Conservation (phyloP, 2,888 invertebrate species). For the Neelides folsomi region DNA sequence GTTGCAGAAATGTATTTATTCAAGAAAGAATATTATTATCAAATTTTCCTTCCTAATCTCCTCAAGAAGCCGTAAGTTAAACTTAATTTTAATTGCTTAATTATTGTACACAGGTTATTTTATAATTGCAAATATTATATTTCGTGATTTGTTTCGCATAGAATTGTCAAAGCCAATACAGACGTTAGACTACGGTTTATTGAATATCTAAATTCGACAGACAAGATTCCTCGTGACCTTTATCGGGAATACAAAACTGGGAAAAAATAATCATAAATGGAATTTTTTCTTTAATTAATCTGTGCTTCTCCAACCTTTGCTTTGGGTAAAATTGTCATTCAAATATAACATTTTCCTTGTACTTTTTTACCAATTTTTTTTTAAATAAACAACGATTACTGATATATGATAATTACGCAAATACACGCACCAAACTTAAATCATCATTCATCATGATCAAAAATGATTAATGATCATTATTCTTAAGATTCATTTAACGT, state of each 20-base stretch:
- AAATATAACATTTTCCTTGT: too few relatives aligned
- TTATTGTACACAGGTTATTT: background rate
- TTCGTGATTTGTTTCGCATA: background rate
- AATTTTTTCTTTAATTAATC: too few relatives aligned
- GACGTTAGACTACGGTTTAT: constrained; percentile 26
- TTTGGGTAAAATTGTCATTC: too few relatives aligned
- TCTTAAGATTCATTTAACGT: too few relatives aligned
- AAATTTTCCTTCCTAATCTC: constrained; percentile 24
- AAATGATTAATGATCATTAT: too few relatives aligned
- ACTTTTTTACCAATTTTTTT: too few relatives aligned
- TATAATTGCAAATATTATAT: background rate
- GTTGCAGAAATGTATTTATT: constrained; percentile 25
- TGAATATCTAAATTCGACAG: constrained; percentile 20
- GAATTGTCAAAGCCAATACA: constrained; percentile 10
- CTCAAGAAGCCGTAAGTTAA: constrained; percentile 27
- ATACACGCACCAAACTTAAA: too few relatives aligned
- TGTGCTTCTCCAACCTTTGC: too few relatives aligned
- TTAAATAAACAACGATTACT: too few relatives aligned
- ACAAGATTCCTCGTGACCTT: constrained; percentile 22
- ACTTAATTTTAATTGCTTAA: background rate
- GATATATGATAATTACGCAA: too few relatives aligned
- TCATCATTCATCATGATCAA: too few relatives aligned
- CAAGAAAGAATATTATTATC: constrained; percentile 19
- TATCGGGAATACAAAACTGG: constrained; percentile 15
- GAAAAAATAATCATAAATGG: too few relatives aligned